Percentiles rank a stretch among this genome's conserved stretches.
Evolutionary conservation across 2,797 vertebrate genomes (phyloP).

Genomic region (Galaxias olidus): DNA sequence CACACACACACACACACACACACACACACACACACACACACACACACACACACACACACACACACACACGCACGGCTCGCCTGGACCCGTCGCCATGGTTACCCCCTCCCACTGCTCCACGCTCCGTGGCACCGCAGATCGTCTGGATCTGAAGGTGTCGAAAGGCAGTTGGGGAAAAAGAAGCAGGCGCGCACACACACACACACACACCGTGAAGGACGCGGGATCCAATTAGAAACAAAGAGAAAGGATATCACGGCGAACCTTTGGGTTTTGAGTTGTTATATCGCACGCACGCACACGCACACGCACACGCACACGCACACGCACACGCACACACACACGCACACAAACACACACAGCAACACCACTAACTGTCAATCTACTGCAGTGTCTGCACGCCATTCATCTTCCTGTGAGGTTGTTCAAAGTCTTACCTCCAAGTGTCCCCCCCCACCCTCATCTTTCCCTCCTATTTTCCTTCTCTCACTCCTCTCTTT

Average conservation of each 20-base stretch:
- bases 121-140: slow-evolving; percentile 33
- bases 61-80: neutral
- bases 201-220: slow-evolving; percentile 5
- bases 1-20: too few species aligned
- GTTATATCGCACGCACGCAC: slow-evolving; percentile 1
- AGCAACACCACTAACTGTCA: neutral
- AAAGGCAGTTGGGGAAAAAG: slow-evolving; percentile 42
- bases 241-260: too few species aligned
- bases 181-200: slow-evolving; percentile 15
- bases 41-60: neutral
- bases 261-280: too few species aligned
- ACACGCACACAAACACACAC: neutral
- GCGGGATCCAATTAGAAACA: neutral
- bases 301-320: slow-evolving; percentile 5
- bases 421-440: neutral
- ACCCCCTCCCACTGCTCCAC: slow-evolving; percentile 22
- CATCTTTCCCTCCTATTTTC: neutral
- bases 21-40: too few species aligned
- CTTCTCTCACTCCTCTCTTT: neutral
- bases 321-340: neutral
- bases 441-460: neutral
- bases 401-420: too few species aligned
- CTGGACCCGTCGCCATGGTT: slow-evolving; percentile 48
- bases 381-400: neutral
- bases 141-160: slow-evolving; percentile 41